These are phyloP conservation scores for Balaenoptera acutorostrata DNA, from an alignment of 2,113 vertebrate species.

Conservation along the genomic window DNA sequence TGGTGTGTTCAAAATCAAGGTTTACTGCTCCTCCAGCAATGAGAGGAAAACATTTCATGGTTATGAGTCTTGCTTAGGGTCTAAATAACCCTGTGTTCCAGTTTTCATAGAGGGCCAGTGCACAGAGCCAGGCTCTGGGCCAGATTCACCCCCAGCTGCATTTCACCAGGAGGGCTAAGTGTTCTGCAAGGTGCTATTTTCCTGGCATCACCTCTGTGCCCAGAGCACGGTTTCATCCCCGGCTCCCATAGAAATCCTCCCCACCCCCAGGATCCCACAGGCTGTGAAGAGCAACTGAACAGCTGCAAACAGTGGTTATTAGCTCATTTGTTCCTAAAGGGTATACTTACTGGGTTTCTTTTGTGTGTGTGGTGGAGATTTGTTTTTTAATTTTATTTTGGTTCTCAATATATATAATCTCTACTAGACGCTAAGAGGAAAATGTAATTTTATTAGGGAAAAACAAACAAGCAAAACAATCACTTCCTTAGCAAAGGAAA, in stretches of 20 bases:
- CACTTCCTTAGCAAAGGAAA: not conserved
- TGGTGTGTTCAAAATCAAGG: not conserved
- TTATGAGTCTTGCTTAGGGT: not conserved
- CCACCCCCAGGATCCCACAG: not conserved
- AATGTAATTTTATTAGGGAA: conserved; percentile 51
- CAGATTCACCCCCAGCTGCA: not conserved
- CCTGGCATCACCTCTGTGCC: not conserved
- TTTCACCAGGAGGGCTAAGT: not conserved
- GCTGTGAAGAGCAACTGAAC: not conserved
- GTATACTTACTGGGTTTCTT: conserved; percentile 34
- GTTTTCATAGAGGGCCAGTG: not conserved
- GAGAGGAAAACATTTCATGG: not conserved
- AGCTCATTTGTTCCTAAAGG: conserved; percentile 59
- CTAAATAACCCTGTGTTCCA: not conserved
- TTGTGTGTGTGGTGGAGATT: not conserved
- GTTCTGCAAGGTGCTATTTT: not conserved
- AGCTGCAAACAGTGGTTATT: conserved; percentile 39
- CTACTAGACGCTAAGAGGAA: conserved; percentile 36
- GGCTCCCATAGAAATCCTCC: not conserved
- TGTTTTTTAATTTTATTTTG: conserved; percentile 40
- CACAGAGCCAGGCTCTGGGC: not conserved
- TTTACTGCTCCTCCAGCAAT: not conserved
- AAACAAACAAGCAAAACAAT: conserved; percentile 44
- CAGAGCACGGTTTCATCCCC: not conserved
- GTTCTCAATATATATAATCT: conserved; percentile 44